A percentile compares a stretch with the other conserved stretches of the same genome.
These are phyloP conservation scores for Ochlodes sylvanus DNA, from an alignment of 2,888 invertebrate genomes.

Conservation along the genomic window DNA sequence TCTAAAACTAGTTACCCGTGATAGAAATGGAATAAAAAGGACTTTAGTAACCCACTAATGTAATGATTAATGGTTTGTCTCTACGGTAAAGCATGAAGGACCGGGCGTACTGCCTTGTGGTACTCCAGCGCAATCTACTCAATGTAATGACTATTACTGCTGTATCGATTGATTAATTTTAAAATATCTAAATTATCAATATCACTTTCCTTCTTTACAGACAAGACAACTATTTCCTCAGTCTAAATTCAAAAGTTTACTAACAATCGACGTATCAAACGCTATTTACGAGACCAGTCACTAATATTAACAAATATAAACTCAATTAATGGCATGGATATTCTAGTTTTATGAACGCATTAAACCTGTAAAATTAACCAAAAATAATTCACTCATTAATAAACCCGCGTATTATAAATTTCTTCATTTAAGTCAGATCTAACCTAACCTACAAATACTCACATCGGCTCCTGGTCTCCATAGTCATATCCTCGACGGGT, in stretches of 20 bases:
- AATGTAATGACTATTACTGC: background rate
- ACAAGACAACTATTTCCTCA: background rate
- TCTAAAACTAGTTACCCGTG: background rate
- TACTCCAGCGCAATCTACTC: background rate
- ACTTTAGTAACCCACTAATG: background rate
- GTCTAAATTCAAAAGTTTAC: background rate
- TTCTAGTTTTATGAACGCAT: background rate
- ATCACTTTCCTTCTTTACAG: background rate
- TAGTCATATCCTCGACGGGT: conserved; percentile 88
- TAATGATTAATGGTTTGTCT: background rate
- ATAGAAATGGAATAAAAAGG: background rate
- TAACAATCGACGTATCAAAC: background rate
- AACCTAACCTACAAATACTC: conserved; percentile 58
- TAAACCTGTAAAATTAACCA: background rate
- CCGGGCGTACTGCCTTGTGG: background rate
- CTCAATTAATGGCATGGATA: background rate
- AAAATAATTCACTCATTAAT: background rate
- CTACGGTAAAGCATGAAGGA: background rate
- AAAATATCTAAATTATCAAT: background rate
- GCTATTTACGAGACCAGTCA: background rate
- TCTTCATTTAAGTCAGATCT: background rate
- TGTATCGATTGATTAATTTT: background rate
- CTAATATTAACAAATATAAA: background rate
- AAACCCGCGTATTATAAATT: background rate
- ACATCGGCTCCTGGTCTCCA: conserved; percentile 88